Conservation (phyloP, 2,888 invertebrate genomes). For the Melanchra persicariae region DNA sequence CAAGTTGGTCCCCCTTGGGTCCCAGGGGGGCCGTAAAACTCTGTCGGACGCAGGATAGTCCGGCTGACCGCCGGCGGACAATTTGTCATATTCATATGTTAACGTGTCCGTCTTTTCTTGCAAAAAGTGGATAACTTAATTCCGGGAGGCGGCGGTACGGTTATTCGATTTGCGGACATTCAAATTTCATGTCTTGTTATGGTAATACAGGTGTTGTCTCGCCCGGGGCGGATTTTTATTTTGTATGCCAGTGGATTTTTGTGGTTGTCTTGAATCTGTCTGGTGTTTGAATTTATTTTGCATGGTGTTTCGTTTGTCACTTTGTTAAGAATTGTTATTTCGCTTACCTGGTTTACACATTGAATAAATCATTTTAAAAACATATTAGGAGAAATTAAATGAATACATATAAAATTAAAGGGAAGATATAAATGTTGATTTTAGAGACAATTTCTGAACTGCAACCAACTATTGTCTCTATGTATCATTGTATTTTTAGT, state of each 20-base stretch:
- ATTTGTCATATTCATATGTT: conserved; percentile 92
- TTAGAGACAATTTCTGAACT: neutral
- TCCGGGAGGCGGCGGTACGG: conserved; percentile 80
- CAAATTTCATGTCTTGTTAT: conserved; percentile 90
- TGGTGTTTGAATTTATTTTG: conserved; percentile 22
- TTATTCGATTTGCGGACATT: conserved; percentile 90
- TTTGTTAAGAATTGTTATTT: neutral
- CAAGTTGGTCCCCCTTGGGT: conserved; percentile 87
- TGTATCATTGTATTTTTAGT: neutral
- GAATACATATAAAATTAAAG: neutral
- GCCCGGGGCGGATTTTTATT: conserved; percentile 76
- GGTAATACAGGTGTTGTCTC: conserved; percentile 89
- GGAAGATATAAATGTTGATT: neutral
- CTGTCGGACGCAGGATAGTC: conserved; percentile 83
- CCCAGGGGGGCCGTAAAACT: conserved; percentile 90
- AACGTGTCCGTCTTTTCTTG: conserved; percentile 90
- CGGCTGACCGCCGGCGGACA: conserved; percentile 87
- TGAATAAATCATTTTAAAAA: neutral
- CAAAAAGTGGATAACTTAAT: conserved; percentile 91
- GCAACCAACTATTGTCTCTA: neutral
- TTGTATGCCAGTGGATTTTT: conserved; percentile 50
- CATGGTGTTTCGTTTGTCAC: neutral
- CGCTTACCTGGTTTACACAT: neutral
- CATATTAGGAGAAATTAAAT: neutral
- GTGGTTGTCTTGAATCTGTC: conserved; percentile 38